phyloP scores from a whole-genome alignment of 2,797 vertebrate species.

The Hyperoplus lanceolatus region DNA sequence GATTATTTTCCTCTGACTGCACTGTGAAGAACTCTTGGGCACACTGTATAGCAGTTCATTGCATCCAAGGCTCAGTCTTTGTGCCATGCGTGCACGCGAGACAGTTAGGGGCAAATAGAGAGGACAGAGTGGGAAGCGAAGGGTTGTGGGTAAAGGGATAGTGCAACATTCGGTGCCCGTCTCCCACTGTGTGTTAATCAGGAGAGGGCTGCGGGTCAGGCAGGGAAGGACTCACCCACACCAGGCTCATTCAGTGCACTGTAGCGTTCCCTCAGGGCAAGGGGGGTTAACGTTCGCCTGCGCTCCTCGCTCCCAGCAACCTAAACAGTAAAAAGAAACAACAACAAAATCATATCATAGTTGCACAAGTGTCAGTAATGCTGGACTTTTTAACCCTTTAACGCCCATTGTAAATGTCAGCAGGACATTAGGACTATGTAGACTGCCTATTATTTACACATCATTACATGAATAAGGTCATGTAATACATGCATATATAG shows the following conservation, averaged over 20 bases:
- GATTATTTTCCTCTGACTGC: slow-evolving; percentile 54
- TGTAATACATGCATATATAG: not conserved
- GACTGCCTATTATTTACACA: not conserved
- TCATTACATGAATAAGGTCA: too few relatives aligned
- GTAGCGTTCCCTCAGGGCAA: slow-evolving; percentile 94
- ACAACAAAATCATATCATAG: slow-evolving; percentile 2
- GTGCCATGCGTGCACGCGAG: slow-evolving; percentile 84
- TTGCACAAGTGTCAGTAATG: not conserved
- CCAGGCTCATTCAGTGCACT: slow-evolving; percentile 92
- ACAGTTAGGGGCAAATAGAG: slow-evolving; percentile 55
- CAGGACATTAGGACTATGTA: not conserved
- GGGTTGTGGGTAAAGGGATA: slow-evolving; percentile 74
- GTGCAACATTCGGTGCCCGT: slow-evolving; percentile 79
- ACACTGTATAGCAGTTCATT: slow-evolving; percentile 72
- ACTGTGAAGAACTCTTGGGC: slow-evolving; percentile 67
- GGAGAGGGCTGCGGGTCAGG: slow-evolving; percentile 64
- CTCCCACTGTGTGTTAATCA: slow-evolving; percentile 48
- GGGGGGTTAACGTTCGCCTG: slow-evolving; percentile 91
- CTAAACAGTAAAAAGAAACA: slow-evolving; percentile 68
- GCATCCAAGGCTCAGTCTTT: slow-evolving; percentile 83
- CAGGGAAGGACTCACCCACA: slow-evolving; percentile 84
- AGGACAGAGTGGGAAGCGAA: slow-evolving; percentile 70
- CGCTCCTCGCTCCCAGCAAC: slow-evolving; percentile 91
- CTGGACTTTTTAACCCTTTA: not conserved
- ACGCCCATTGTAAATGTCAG: not conserved